phyloP scores from a whole-genome alignment of 2,797 vertebrate species.

The Buceros bicornis region DNA sequence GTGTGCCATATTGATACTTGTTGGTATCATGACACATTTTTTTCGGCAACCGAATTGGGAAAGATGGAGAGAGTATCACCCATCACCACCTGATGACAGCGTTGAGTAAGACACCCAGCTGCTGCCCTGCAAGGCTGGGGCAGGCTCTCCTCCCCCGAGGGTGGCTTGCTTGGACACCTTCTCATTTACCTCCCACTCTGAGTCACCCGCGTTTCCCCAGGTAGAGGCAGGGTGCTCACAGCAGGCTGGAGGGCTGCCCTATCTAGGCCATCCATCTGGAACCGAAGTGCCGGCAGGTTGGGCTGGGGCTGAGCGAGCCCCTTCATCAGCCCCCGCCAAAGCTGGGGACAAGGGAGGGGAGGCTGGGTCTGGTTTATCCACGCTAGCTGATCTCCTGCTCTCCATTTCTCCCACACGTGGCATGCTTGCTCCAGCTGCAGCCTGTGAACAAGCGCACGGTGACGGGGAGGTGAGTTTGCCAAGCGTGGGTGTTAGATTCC shows the following conservation, averaged over 20 bases:
- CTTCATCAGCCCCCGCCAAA: neutral
- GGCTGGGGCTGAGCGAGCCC: neutral
- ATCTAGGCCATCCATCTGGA: neutral
- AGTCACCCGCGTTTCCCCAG: neutral
- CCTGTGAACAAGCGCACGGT: neutral
- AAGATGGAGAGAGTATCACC: slow-evolving; percentile 6
- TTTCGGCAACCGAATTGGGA: neutral
- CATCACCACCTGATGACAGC: neutral
- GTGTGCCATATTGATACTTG: neutral
- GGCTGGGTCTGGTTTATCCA: neutral
- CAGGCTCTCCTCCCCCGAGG: neutral
- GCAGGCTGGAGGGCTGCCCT: neutral
- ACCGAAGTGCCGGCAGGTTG: neutral
- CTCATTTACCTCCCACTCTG: neutral
- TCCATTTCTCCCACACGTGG: neutral
- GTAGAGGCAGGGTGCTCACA: neutral
- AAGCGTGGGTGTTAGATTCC: neutral
- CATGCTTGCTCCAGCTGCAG: neutral
- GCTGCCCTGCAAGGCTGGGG: neutral
- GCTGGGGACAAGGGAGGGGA: neutral
- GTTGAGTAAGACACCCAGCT: neutral
- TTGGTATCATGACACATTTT: neutral
- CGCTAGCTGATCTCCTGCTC: neutral
- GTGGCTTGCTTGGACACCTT: neutral
- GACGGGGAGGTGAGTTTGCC: neutral